Base-by-base conservation (phyloP, 2,113 vertebrate genomes). In the Cinclus mexicanus region DNA sequence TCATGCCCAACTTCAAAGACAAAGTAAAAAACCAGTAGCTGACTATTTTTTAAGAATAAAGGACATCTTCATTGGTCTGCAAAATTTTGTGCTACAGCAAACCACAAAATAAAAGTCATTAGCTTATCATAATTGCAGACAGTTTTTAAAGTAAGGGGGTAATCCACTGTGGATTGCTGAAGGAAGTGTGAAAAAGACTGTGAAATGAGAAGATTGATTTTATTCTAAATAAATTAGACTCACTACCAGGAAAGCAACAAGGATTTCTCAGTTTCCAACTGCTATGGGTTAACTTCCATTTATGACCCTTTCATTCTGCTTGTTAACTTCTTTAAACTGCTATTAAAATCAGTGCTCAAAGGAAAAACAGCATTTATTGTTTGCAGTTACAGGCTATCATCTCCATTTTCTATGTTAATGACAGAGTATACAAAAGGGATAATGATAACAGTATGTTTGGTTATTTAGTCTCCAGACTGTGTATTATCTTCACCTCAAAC, bases 201-300 rank as follows among this genome's bases (percentile, higher is more conserved):
- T 97, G 92, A 98, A 97, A 97, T 81, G 87, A 97, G 95, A 94
- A 97, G 96, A 98, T 93, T 93, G 93, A 97, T 98, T 98, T 98
- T 96, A 97, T 98, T 98, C 97, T 97, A 96, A 98, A 97, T 82
- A 97, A 97, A 98, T 97, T 95, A 98, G 91, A 89, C 91, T 92
- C 69, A 92, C 92, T 97, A 97, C 74, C 90, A 97, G 69, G 85
- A 92, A 97, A 96, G 67, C 87, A 97, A 92, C 94, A 96, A 97
- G 82, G 90, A 93, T 96, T 95, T 97, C 76, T 96, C 93, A 96
- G 93, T 97, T 97, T 98, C 89, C 89, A 87, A 79, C 39, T 14
- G 26, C 83, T 93, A 68, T 35, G 57, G 81, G 87, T 97, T 95
- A 97, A 96, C 82, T 95, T 96, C 60, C 23, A 77, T 90, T 95